Evolutionary conservation across 2,113 vertebrate genomes (phyloP).

Genomic region (Anas platyrhynchos): DNA sequence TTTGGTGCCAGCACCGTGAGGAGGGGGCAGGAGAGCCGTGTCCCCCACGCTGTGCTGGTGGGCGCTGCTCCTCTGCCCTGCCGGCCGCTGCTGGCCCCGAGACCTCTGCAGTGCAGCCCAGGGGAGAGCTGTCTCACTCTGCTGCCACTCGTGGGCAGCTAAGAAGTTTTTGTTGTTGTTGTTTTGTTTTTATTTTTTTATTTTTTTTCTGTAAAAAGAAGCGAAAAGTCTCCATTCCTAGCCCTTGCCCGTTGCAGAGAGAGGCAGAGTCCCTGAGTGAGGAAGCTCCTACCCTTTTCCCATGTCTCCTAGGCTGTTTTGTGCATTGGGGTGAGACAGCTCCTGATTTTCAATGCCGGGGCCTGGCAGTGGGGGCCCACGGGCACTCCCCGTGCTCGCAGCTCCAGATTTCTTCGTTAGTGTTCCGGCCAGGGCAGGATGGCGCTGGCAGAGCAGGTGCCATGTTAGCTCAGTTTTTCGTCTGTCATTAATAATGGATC

Average conservation of each 20-base stretch:
- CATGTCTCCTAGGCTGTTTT: not conserved
- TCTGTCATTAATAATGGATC: not conserved
- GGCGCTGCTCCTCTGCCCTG: not conserved
- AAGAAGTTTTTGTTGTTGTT: accelerated
- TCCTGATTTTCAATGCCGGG: not conserved
- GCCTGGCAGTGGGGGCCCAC: not conserved
- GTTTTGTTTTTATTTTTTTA: accelerated
- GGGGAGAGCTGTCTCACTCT: not conserved
- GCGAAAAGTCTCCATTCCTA: not conserved
- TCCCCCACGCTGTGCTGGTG: accelerated
- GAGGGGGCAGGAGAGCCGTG: accelerated
- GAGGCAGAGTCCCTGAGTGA: accelerated
- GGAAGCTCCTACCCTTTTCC: not conserved
- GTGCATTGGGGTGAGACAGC: not conserved
- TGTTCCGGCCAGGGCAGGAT: not conserved
- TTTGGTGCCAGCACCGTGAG: not conserved
- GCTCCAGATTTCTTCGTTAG: accelerated
- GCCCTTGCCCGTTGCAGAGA: not conserved
- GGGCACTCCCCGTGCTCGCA: too few relatives aligned
- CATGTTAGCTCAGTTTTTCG: not conserved
- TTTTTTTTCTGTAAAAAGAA: not conserved
- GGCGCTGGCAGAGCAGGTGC: not conserved
- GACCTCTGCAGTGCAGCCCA: not conserved
- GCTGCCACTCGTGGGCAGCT: not conserved
- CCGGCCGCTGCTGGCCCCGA: not conserved